Conservation (phyloP, 2,113 vertebrate genomes). For the Porphyrio hochstetteri region DNA sequence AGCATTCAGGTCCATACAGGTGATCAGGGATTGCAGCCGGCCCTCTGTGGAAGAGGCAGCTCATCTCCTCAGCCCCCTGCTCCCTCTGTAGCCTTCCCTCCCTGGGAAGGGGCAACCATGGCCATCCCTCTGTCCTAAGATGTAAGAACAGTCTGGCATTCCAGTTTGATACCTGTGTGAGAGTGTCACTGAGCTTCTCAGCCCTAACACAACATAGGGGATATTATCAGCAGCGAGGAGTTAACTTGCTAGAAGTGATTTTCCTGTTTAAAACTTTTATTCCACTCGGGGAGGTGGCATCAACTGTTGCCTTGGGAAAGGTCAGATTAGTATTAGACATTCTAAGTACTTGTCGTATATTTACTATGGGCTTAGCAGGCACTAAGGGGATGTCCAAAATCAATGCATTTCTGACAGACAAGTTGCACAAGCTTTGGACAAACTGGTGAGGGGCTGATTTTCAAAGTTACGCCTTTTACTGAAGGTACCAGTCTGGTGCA, state of each 20-base stretch:
- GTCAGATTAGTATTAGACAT: not conserved
- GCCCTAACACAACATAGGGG: not conserved
- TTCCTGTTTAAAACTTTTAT: not conserved
- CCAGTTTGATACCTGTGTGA: not conserved
- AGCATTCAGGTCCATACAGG: fast-evolving
- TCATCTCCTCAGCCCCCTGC: not conserved
- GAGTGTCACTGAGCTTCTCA: not conserved
- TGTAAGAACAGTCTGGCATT: not conserved
- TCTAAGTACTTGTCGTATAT: not conserved
- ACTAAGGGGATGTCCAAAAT: not conserved
- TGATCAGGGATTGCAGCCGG: not conserved
- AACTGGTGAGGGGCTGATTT: not conserved
- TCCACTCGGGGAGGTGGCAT: not conserved
- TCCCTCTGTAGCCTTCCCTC: not conserved
- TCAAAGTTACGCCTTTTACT: not conserved
- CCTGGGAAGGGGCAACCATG: not conserved
- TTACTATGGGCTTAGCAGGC: not conserved
- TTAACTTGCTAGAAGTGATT: not conserved
- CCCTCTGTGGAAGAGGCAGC: not conserved
- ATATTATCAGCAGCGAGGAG: not conserved
- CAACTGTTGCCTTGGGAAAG: not conserved
- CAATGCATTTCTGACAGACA: not conserved
- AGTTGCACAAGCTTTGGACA: not conserved
- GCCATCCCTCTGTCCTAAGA: not conserved
- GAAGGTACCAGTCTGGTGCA: not conserved